Evolutionary conservation across 2,113 vertebrate genomes (phyloP).

Genomic region (Dicaeum eximium): DNA sequence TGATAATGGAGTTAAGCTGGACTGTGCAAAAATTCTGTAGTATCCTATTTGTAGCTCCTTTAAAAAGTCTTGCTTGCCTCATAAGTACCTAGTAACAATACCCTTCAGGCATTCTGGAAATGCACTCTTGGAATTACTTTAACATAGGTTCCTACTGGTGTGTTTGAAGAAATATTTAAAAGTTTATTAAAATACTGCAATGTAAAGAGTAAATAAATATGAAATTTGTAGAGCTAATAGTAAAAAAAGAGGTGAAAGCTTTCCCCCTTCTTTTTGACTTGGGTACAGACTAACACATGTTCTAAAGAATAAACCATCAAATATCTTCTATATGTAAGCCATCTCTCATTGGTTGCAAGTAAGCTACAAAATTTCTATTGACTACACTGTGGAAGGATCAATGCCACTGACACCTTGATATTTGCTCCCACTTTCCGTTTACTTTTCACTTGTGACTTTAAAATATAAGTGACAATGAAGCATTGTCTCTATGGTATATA

Average conservation of each 20-base stretch:
- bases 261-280: neutral
- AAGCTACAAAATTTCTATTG: neutral
- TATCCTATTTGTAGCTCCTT: neutral
- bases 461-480: slow-evolving; percentile 24
- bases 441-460: slow-evolving; percentile 45
- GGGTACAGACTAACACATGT: neutral
- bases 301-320: neutral
- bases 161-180: neutral
- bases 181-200: neutral
- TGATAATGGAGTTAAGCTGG: neutral
- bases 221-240: neutral
- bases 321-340: neutral
- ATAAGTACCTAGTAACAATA: neutral
- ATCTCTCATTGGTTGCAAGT: neutral
- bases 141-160: neutral
- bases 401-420: neutral
- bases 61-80: neutral
- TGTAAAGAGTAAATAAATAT: neutral
- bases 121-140: neutral
- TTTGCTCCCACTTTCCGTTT: slow-evolving; percentile 52
- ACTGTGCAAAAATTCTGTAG: neutral
- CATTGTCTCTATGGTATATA: slow-evolving; percentile 31
- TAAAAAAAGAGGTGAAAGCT: neutral
- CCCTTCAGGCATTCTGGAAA: neutral
- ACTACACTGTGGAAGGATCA: slow-evolving; percentile 3